Conservation (phyloP, 2,797 vertebrate species). For the Bryconaethiops microstoma region DNA sequence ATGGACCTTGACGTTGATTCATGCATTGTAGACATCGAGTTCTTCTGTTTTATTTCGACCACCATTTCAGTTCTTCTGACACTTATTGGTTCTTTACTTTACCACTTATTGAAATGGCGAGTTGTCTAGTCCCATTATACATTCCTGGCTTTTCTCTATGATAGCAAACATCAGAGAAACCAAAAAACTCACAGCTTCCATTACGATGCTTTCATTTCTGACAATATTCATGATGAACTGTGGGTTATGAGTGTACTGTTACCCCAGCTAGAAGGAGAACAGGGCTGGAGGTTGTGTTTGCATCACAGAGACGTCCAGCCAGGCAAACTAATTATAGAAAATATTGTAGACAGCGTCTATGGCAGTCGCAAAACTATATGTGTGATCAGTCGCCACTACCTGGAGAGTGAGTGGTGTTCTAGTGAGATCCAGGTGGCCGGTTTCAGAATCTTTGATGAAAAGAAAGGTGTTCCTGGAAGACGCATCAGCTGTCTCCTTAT, state of each 20-base stretch:
- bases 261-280: background rate
- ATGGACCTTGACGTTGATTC: constrained; percentile 54
- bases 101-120: constrained; percentile 47
- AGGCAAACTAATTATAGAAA: background rate
- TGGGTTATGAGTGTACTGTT: background rate
- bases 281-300: constrained; percentile 31
- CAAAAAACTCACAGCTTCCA: background rate
- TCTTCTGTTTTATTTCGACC: constrained; percentile 61
- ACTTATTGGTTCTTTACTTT: constrained; percentile 59
- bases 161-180: constrained; percentile 13
- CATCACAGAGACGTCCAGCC: constrained; percentile 29
- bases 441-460: constrained; percentile 63
- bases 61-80: constrained; percentile 43
- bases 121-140: constrained; percentile 54
- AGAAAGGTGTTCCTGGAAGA: constrained; percentile 64
- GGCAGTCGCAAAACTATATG: constrained; percentile 62
- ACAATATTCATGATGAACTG: constrained; percentile 9
- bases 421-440: constrained; percentile 54
- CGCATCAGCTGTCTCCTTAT: constrained; percentile 55
- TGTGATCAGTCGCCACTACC: constrained; percentile 44
- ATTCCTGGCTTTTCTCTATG: constrained; percentile 60
- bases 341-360: constrained; percentile 49
- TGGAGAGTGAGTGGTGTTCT: constrained; percentile 56
- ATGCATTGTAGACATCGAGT: constrained; percentile 49
- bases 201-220: constrained; percentile 23